Percentiles rank a stretch among this genome's conserved stretches.
Evolutionary conservation across 2,797 vertebrate genomes (phyloP).

Genomic region (Setipinna tenuifilis): DNA sequence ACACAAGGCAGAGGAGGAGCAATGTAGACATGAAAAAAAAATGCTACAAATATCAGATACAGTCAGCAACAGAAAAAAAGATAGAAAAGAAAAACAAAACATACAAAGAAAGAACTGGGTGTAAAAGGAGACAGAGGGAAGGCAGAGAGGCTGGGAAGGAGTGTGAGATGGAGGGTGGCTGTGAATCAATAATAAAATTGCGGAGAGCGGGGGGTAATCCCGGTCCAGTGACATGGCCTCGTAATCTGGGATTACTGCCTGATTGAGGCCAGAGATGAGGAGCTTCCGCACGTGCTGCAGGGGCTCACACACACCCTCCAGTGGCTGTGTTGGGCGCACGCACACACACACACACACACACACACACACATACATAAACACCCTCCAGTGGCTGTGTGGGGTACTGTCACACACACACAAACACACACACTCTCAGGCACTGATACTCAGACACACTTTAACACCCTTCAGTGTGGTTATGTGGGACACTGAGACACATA

Average conservation of each 20-base stretch:
- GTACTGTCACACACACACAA: neutral
- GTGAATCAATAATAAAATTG: slow-evolving; percentile 61
- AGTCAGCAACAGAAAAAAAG: too few species aligned
- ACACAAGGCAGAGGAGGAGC: too few species aligned
- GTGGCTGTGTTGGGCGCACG: slow-evolving; percentile 32
- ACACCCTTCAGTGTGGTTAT: neutral
- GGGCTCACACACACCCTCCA: slow-evolving; percentile 57
- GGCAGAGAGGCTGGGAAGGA: neutral
- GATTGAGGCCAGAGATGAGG: slow-evolving; percentile 70
- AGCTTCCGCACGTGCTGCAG: slow-evolving; percentile 66
- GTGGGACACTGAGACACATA: neutral
- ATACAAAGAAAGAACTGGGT: neutral
- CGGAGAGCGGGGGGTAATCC: slow-evolving; percentile 52
- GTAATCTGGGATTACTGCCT: slow-evolving; percentile 76
- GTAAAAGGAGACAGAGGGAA: neutral
- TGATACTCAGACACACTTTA: neutral
- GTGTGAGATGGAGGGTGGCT: neutral
- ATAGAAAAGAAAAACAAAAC: too few species aligned
- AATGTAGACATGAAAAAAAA: too few species aligned
- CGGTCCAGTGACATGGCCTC: slow-evolving; percentile 55
- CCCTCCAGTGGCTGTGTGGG: neutral
- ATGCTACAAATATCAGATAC: too few species aligned
- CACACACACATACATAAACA: slow-evolving; percentile 58
- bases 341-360: slow-evolving; percentile 65
- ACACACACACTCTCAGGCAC: neutral